Conservation (phyloP, 2,888 invertebrate genomes). For the Ichneumoninae sp. region DNA sequence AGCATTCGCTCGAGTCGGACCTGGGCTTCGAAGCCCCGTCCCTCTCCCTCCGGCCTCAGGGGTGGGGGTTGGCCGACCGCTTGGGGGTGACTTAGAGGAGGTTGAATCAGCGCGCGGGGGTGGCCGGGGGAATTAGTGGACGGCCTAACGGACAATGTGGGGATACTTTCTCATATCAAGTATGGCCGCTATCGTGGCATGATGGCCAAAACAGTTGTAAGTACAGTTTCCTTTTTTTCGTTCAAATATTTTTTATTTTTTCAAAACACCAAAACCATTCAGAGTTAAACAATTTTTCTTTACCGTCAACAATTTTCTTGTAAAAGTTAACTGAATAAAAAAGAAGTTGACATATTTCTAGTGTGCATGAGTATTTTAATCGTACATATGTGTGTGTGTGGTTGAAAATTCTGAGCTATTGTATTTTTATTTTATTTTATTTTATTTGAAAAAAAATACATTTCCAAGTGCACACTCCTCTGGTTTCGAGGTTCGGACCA, state of each 20-base stretch:
- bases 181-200: conserved; percentile 84
- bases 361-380: conserved; percentile 9
- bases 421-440: conserved; percentile 6
- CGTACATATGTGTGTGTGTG: too few species aligned
- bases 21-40: conserved; percentile 62
- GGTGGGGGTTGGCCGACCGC: conserved; percentile 57
- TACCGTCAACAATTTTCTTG: not conserved
- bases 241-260: conserved; percentile 6
- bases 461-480: conserved; percentile 10
- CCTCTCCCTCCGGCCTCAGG: conserved; percentile 11
- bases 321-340: not conserved
- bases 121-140: conserved; percentile 83
- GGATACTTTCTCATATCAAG: conserved; percentile 84
- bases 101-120: conserved; percentile 81
- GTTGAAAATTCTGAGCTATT: not conserved
- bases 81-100: conserved; percentile 72
- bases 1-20: conserved; percentile 59
- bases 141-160: conserved; percentile 83
- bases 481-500: conserved; percentile 1
- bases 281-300: not conserved
- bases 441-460: not conserved
- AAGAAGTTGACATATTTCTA: too few species aligned
- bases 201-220: conserved; percentile 84
- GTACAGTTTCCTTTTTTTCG: conserved; percentile 71
- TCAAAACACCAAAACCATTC: not conserved